phyloP scores from a whole-genome alignment of 2,888 invertebrate species.

The Monopis laevigella region DNA sequence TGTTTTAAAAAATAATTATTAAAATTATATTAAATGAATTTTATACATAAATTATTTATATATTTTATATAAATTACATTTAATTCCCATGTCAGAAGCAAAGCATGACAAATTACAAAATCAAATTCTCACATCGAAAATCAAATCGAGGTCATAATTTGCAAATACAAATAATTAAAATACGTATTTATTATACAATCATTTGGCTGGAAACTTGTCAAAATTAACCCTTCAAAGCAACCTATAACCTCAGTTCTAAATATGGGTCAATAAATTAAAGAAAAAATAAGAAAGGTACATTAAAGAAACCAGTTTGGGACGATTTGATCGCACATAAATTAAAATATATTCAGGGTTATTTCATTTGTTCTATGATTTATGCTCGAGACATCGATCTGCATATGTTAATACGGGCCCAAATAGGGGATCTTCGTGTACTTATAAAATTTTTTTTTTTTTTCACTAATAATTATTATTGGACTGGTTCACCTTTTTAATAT shows the following conservation, averaged over 20 bases:
- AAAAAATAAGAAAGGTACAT: conserved; percentile 30
- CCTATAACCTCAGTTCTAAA: conserved; percentile 16
- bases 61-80: too few species aligned
- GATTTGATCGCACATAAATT: conserved; percentile 25
- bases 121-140: conserved; percentile 1
- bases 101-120: conserved; percentile 1
- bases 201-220: conserved; percentile 1
- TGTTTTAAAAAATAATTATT: too few species aligned
- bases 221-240: conserved; percentile 10
- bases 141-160: conserved; percentile 1
- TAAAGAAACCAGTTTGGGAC: conserved; percentile 40
- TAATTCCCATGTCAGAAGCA: conserved; percentile 2
- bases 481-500: conserved; percentile 44
- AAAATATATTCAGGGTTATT: conserved; percentile 28
- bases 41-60: too few species aligned
- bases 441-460: too few species aligned
- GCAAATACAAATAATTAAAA: conserved; percentile 54
- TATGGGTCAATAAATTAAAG: conserved; percentile 58
- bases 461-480: conserved; percentile 30
- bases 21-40: too few species aligned
- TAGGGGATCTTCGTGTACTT: neutral
- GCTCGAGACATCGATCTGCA: conserved; percentile 45
- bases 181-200: conserved; percentile 5
- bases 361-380: conserved; percentile 65
- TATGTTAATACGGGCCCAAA: conserved; percentile 41